Evolutionary conservation across 1,140 invertebrate genomes (phyloP), one percentile per base, ranked within the genome.

Genomic region (Rhagoletis zephyria): DNA sequence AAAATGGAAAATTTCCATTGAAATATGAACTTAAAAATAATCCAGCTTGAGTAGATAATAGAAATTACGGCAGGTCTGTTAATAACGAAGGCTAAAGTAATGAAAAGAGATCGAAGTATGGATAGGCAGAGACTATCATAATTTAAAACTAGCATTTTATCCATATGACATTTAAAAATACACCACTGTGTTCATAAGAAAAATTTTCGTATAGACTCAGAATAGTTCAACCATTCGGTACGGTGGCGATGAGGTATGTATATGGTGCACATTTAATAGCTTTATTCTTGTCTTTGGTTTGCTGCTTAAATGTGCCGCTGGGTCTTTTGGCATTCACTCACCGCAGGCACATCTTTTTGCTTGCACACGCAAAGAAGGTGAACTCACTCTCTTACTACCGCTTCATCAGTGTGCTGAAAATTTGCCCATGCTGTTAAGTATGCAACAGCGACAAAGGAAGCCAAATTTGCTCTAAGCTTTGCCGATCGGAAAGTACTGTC

Each of bases 201-300:
- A 16, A 19, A 48, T 10, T 30, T 6, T 14, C 16, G 45, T 19
- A 6, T 30, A 48, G 9, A 56, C 48, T 56, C 5, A 56, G 45
- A 81, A 59, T 16, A 19, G 74, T 56, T 56, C 16, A 81, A 48
- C 48, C 48, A 81, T 51, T 81, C 30, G 74, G n/a, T 0, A 51
- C 42, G 10, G 56, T 10, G 48, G 48, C 19, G 48, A 56, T 51
- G 74, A 56, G 74, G 51, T n/a, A 51, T 30, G 51, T n/a, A 51
- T 30, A 48, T n/a, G 51, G 74, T 56, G 19, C 45, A 56, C 74
- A 56, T 81, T 81, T 81, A 81, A 81, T 81, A 48, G 74, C 48
- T 81, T 81, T 81, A 81, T 81, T 81, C 74, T 48, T 81, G 74
- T 81, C 74, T 56, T 81, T 81, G 74, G 56, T 81, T 81, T 81